Conservation (phyloP, 2,888 invertebrate genomes). For the Abscondita cerata region DNA sequence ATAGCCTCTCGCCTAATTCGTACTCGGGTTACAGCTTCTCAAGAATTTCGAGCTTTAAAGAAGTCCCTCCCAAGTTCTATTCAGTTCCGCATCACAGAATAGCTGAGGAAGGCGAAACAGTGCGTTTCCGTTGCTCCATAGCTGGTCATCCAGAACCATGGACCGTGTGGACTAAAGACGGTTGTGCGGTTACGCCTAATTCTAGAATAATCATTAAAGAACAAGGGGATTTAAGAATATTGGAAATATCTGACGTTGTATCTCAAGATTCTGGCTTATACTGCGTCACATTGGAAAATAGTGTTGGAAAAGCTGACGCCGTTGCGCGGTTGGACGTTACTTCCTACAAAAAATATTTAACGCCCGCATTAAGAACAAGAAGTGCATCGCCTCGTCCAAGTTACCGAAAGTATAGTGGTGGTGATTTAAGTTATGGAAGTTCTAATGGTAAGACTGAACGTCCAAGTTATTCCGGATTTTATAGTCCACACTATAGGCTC, state of each 20-base stretch:
- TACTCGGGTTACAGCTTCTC: not conserved
- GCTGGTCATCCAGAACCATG: constrained; percentile 81
- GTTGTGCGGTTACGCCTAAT: constrained; percentile 71
- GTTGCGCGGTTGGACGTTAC: constrained; percentile 86
- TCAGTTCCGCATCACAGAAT: constrained; percentile 85
- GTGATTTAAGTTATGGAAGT: not conserved
- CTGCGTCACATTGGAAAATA: constrained; percentile 81
- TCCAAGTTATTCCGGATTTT: not conserved
- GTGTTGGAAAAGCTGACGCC: constrained; percentile 82
- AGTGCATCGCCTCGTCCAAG: constrained; percentile 63
- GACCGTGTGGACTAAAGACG: constrained; percentile 87
- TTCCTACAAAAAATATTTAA: constrained; percentile 59
- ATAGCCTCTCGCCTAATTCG: constrained; percentile 61
- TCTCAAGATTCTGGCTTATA: constrained; percentile 85
- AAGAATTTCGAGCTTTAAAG: constrained; percentile 39
- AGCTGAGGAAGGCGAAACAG: constrained; percentile 83
- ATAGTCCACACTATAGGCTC: not conserved
- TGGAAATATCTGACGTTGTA: constrained; percentile 81
- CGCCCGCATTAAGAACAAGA: constrained; percentile 64
- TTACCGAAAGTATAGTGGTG: not conserved
- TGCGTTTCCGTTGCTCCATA: constrained; percentile 82
- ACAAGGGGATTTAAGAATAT: constrained; percentile 78
- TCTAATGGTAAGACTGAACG: not conserved
- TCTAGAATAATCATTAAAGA: constrained; percentile 75
- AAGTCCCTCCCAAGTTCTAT: constrained; percentile 79